Percentiles rank a stretch among this genome's conserved stretches.
These are phyloP conservation scores for Mustelus asterias DNA, from an alignment of 2,113 vertebrate genomes.

Conservation along the genomic window DNA sequence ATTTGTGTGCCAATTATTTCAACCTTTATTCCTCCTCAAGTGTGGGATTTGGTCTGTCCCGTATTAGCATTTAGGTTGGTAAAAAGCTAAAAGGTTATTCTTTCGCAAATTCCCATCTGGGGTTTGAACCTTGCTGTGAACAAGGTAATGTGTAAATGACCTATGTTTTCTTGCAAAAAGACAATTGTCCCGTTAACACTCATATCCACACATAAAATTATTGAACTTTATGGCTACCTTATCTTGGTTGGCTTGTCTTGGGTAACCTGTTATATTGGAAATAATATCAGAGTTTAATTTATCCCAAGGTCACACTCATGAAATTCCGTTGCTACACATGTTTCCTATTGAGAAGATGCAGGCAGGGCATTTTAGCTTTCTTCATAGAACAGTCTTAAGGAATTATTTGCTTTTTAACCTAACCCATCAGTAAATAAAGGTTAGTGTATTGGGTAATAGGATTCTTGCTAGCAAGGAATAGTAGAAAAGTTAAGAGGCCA, in stretches of 20 bases:
- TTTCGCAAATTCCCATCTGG: not conserved
- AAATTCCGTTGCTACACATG: not conserved
- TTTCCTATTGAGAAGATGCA: not conserved
- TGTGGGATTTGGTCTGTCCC: not conserved
- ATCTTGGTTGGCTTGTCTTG: not conserved
- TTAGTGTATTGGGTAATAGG: not conserved
- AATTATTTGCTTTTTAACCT: not conserved
- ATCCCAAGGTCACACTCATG: not conserved
- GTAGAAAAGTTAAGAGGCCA: not conserved
- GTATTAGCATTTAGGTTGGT: not conserved
- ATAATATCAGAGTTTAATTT: not conserved
- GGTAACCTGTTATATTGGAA: not conserved
- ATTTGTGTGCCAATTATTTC: not conserved
- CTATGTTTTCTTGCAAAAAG: not conserved
- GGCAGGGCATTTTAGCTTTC: not conserved
- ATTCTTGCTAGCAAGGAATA: not conserved
- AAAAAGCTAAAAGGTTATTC: not conserved
- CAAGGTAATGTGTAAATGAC: constrained; percentile 11
- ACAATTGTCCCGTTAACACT: not conserved
- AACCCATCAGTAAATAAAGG: not conserved
- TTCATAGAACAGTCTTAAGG: not conserved
- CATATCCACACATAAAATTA: not conserved
- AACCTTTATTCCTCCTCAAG: not conserved
- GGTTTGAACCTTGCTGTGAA: not conserved
- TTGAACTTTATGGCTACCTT: not conserved